Percentiles rank a stretch among this genome's conserved stretches.
phyloP scores from a whole-genome alignment of 2,113 vertebrate species.

The Bubalus kerabau region DNA sequence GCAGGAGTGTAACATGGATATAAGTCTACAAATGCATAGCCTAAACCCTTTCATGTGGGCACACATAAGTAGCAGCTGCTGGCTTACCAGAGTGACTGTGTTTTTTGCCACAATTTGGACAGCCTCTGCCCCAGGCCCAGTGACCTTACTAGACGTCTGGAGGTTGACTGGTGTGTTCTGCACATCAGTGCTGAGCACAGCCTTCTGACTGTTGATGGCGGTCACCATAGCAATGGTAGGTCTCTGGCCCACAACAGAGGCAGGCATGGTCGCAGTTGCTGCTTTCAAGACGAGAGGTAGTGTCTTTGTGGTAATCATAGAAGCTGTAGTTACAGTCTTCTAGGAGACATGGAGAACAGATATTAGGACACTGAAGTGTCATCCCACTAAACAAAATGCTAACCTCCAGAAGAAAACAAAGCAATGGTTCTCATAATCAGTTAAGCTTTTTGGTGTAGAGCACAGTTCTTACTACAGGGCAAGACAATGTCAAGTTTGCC shows the following conservation, averaged over 20 bases:
- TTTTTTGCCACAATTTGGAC: conserved; percentile 96
- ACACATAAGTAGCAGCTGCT: conserved; percentile 20
- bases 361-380: conserved; percentile 71
- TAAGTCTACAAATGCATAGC: not conserved
- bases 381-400: conserved; percentile 54
- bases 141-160: conserved; percentile 94
- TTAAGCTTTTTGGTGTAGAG: conserved; percentile 52
- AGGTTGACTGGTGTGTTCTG: conserved; percentile 96
- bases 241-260: conserved; percentile 92
- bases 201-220: conserved; percentile 93
- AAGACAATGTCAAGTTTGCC: conserved; percentile 35
- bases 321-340: conserved; percentile 96
- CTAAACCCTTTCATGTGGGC: conserved; percentile 39
- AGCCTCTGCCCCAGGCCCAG: conserved; percentile 90
- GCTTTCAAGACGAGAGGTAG: conserved; percentile 99
- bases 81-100: conserved; percentile 94
- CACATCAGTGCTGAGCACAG: conserved; percentile 87
- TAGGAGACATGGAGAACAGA: conserved; percentile 80
- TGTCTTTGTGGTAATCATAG: conserved; percentile 97
- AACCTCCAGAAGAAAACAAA: conserved; percentile 64
- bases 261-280: conserved; percentile 90
- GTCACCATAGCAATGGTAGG: conserved; percentile 97
- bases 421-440: conserved; percentile 15
- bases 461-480: not conserved
- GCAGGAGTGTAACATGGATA: not conserved